Percentiles rank a stretch among this genome's conserved stretches.
These are phyloP conservation scores for Dipodomys spectabilis DNA, from an alignment of 2,113 vertebrate genomes.

Conservation along the genomic window DNA sequence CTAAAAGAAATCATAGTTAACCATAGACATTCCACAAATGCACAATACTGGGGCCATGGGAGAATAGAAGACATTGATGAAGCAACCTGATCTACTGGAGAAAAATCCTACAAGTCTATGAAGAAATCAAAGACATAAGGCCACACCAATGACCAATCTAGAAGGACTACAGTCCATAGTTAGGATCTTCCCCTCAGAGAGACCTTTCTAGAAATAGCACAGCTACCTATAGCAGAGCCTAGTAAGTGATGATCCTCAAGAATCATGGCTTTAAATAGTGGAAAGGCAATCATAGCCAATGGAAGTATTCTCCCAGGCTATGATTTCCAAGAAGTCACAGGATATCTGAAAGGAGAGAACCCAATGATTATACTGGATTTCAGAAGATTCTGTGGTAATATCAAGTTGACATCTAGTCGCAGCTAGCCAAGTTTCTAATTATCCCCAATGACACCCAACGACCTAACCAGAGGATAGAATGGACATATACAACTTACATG, in stretches of 20 bases:
- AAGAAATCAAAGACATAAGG: too few species aligned
- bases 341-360: neutral
- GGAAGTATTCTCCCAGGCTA: neutral
- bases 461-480: too few species aligned
- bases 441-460: neutral
- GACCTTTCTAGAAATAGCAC: too few species aligned
- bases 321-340: neutral
- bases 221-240: neutral
- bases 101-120: too few species aligned
- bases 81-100: too few species aligned
- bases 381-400: neutral
- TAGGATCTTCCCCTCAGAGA: too few species aligned
- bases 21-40: too few species aligned
- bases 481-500: neutral
- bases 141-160: too few species aligned
- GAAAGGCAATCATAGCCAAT: neutral
- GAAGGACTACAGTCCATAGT: too few species aligned
- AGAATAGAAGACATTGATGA: too few species aligned
- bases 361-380: neutral
- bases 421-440: neutral
- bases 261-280: neutral
- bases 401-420: neutral
- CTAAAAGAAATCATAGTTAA: too few species aligned
- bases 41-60: too few species aligned
- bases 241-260: neutral